Conservation (phyloP, 2,888 invertebrate species). For the Cryptosula pallasiana region DNA sequence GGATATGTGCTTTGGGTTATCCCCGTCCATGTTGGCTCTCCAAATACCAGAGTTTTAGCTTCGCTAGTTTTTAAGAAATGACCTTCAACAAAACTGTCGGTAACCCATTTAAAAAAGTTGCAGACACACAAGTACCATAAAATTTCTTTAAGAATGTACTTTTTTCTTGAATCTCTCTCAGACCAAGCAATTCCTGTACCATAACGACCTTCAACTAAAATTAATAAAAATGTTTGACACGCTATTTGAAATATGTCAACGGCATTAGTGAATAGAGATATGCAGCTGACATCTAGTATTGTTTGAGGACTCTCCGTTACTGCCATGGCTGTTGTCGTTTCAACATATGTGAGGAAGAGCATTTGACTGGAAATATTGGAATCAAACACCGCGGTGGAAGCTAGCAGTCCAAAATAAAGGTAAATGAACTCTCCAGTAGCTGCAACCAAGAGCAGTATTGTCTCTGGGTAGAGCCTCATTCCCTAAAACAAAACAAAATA, state of each 20-base stretch:
- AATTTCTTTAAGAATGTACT: neutral
- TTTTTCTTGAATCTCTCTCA: neutral
- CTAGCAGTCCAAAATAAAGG: slow-evolving; percentile 4
- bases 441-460: neutral
- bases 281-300: neutral
- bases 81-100: slow-evolving; percentile 21
- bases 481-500: too few species aligned
- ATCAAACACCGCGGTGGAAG: neutral
- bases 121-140: slow-evolving; percentile 11
- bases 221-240: neutral
- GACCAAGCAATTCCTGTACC: neutral
- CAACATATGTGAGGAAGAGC: too few species aligned
- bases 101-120: slow-evolving; percentile 20
- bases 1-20: slow-evolving; percentile 19
- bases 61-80: slow-evolving; percentile 15
- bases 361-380: neutral
- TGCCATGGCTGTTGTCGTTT: neutral
- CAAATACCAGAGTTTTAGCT: slow-evolving; percentile 5
- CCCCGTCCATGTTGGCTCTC: neutral
- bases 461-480: neutral
- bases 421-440: slow-evolving; percentile 16
- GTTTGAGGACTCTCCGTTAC: neutral
- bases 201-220: neutral
- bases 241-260: slow-evolving; percentile 16
- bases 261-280: neutral